phyloP scores from a whole-genome alignment of 2,888 invertebrate species.

The Meliscaeva auricollis region DNA sequence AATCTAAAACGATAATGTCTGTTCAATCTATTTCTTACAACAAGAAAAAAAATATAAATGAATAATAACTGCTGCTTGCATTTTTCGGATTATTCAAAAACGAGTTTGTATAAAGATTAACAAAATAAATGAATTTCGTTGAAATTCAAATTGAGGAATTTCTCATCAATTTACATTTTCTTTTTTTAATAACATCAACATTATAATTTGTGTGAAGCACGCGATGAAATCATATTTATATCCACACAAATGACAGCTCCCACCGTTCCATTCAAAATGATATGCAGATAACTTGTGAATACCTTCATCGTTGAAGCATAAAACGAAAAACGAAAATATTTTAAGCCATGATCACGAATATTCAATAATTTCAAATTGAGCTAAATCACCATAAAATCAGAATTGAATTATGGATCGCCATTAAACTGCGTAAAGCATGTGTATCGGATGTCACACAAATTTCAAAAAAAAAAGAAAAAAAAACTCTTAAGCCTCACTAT shows the following conservation, averaged over 20 bases:
- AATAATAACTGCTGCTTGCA: conserved; percentile 1
- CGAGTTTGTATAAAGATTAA: neutral
- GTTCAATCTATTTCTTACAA: no score
- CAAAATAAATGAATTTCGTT: neutral
- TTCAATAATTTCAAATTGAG: conserved; percentile 39
- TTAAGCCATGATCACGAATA: conserved; percentile 62
- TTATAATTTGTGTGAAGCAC: conserved; percentile 4
- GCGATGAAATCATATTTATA: conserved; percentile 62
- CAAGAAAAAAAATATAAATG: no score
- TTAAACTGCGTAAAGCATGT: conserved; percentile 23
- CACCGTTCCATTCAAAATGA: conserved; percentile 21
- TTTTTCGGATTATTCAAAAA: conserved; percentile 13
- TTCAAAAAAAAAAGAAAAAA: no score
- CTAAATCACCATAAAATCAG: conserved; percentile 34
- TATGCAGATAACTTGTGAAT: neutral
- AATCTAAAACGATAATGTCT: no score
- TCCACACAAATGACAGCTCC: conserved; percentile 51
- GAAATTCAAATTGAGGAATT: conserved; percentile 6
- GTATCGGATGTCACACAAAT: conserved; percentile 41
- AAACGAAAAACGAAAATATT: conserved; percentile 37
- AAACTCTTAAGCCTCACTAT: neutral
- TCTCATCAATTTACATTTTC: conserved; percentile 12
- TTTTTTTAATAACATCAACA: neutral
- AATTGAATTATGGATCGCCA: conserved; percentile 13
- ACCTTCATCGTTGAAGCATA: neutral